Conservation (phyloP, 2,113 vertebrate species). For the Phalacrocorax carbo region DNA sequence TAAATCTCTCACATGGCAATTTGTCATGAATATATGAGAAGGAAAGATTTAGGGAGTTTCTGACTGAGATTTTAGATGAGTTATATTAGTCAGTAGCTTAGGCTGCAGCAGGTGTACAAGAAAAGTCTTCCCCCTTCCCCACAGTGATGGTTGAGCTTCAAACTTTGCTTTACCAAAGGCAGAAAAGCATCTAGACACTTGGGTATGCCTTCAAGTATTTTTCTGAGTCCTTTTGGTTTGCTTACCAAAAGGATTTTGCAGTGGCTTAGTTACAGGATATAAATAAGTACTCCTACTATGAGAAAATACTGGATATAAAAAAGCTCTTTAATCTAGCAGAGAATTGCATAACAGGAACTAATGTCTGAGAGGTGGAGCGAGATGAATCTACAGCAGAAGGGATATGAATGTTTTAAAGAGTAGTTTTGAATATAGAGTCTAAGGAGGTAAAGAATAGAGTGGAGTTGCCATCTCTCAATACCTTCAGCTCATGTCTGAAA, state of each 20-base stretch:
- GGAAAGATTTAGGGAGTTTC: neutral
- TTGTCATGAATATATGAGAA: neutral
- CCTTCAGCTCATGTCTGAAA: neutral
- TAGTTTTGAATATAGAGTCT: conserved; percentile 1
- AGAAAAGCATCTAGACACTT: neutral
- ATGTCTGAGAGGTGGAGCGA: neutral
- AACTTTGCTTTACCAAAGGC: neutral
- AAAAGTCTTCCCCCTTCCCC: neutral
- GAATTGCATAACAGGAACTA: neutral
- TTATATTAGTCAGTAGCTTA: neutral
- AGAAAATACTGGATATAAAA: neutral
- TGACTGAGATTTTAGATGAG: neutral
- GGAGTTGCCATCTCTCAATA: neutral
- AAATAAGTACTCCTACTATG: neutral
- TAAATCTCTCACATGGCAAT: neutral
- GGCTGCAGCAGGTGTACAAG: neutral
- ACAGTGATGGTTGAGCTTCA: neutral
- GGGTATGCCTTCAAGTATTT: neutral
- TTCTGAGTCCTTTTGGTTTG: neutral
- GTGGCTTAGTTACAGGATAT: neutral
- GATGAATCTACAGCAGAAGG: neutral
- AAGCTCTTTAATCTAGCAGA: neutral
- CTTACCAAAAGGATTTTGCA: conserved; percentile 1
- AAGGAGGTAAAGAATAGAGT: neutral
- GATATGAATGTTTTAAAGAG: neutral